phyloP scores from a whole-genome alignment of 2,888 invertebrate species.

The Drosophila falleni region DNA sequence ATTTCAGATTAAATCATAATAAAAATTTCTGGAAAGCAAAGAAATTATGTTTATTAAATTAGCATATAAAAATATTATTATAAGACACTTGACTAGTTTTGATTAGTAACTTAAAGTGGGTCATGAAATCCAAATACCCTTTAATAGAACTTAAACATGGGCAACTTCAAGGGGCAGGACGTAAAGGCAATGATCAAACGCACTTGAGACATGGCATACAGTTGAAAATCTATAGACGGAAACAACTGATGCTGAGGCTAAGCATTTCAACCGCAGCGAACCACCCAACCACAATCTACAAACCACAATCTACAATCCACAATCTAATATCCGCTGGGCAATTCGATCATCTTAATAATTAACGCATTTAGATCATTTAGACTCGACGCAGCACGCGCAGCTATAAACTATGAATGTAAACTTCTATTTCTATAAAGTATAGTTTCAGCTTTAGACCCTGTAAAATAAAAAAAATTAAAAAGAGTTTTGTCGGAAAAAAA shows the following conservation, averaged over 20 bases:
- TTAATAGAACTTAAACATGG: not conserved
- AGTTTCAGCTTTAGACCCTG: too few species aligned
- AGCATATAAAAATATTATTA: not conserved
- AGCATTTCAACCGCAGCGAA: slow-evolving; percentile 1
- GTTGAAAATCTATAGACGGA: slow-evolving; percentile 30
- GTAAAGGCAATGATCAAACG: slow-evolving; percentile 65
- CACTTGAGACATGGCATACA: slow-evolving; percentile 57
- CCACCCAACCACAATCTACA: slow-evolving; percentile 27
- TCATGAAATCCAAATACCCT: not conserved
- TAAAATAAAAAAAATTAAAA: too few species aligned
- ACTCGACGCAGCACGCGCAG: slow-evolving; percentile 63
- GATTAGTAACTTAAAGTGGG: not conserved
- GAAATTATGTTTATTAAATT: slow-evolving; percentile 6
- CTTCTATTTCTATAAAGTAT: not conserved
- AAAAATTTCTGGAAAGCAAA: too few species aligned
- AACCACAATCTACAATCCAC: slow-evolving; percentile 4
- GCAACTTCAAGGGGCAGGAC: slow-evolving; percentile 5
- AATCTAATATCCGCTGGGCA: slow-evolving; percentile 10
- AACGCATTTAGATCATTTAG: slow-evolving; percentile 72
- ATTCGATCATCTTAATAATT: slow-evolving; percentile 60
- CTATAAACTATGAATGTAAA: slow-evolving; percentile 34
- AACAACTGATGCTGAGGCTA: slow-evolving; percentile 43
- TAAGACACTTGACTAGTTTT: not conserved
- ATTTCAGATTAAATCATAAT: not conserved
- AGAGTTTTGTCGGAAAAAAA: too few species aligned